Percentiles rank a stretch among this genome's conserved stretches.
These are phyloP conservation scores for Hirtodrosophila duncani DNA, from an alignment of 2,888 invertebrate species.

Conservation along the genomic window DNA sequence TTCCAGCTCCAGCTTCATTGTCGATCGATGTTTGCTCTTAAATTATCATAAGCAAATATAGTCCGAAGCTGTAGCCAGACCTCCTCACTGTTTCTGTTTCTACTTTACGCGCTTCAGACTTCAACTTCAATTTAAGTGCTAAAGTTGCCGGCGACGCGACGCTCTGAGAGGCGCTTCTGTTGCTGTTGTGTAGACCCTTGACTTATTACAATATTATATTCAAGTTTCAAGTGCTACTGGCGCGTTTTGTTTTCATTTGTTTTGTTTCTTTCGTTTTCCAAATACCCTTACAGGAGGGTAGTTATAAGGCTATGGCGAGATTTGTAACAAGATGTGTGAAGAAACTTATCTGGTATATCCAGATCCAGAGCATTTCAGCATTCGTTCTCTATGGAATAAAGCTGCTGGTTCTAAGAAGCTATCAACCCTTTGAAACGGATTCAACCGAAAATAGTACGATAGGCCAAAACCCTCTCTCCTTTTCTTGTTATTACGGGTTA, in stretches of 20 bases:
- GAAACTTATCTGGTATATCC: no score
- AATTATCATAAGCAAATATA: conserved; percentile 76
- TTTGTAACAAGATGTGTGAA: no score
- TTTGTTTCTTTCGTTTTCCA: neutral
- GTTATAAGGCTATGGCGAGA: no score
- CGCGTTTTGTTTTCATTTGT: conserved; percentile 15
- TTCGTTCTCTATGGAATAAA: no score
- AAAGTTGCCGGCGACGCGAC: conserved; percentile 74
- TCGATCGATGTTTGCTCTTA: conserved; percentile 71
- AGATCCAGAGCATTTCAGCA: no score
- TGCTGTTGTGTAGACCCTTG: conserved; percentile 63
- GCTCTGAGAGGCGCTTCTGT: conserved; percentile 60
- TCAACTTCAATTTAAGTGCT: conserved; percentile 58
- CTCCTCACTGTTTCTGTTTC: conserved; percentile 37
- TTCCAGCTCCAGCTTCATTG: conserved; percentile 39
- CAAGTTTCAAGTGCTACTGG: conserved; percentile 69
- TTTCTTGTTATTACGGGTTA: no score
- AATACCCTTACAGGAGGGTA: neutral
- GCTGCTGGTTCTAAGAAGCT: no score
- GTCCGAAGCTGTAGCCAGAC: conserved; percentile 8
- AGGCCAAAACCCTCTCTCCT: no score
- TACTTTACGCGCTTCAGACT: conserved; percentile 56
- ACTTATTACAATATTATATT: conserved; percentile 72
- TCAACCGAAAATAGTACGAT: no score
- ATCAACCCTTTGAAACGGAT: no score